These are phyloP conservation scores for Tympanuchus pallidicinctus DNA, from an alignment of 2,113 vertebrate species.

Conservation along the genomic window DNA sequence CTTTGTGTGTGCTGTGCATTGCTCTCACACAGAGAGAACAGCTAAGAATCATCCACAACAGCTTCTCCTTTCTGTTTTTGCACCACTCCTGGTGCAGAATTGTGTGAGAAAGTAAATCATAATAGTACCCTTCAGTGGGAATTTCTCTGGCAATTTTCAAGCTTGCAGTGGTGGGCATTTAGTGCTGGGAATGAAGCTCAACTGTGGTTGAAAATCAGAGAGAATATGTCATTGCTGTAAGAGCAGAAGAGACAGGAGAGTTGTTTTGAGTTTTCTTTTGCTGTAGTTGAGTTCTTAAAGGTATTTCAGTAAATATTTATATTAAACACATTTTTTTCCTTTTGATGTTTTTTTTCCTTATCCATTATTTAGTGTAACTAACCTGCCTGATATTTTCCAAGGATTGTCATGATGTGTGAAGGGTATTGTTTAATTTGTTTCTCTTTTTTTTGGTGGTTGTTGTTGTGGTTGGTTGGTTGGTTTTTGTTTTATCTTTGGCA, in stretches of 20 bases:
- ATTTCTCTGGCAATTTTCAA: not conserved
- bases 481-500: not conserved
- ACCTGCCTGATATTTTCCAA: not conserved
- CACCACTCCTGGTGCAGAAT: not conserved
- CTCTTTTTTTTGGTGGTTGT: too few species aligned
- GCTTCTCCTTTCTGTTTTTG: not conserved
- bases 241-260: not conserved
- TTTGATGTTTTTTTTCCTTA: not conserved
- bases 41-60: not conserved
- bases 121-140: not conserved
- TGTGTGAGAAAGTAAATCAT: accelerated
- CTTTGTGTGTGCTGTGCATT: not conserved
- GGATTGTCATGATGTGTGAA: not conserved
- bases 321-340: not conserved
- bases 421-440: too few species aligned
- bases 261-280: not conserved
- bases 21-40: not conserved
- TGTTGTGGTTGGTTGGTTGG: too few species aligned
- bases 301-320: not conserved
- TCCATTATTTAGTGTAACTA: not conserved
- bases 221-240: accelerated
- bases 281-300: not conserved
- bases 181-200: not conserved
- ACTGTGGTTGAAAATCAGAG: not conserved
- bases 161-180: not conserved